These are phyloP conservation scores for Gasterosteus aculeatus DNA, from an alignment of 2,113 vertebrate genomes.

Conservation along the genomic window DNA sequence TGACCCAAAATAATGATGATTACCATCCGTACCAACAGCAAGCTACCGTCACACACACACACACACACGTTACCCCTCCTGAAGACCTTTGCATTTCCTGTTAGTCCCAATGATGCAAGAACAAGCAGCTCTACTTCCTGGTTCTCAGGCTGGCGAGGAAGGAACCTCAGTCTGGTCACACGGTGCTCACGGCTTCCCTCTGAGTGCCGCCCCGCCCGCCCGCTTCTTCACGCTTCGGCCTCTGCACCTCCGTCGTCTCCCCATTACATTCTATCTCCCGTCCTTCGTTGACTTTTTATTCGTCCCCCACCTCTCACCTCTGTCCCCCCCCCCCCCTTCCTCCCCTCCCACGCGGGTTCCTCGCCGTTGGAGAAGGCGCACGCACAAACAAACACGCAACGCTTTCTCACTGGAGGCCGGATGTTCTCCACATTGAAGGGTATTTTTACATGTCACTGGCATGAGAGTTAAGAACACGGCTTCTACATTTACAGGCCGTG, in stretches of 20 bases:
- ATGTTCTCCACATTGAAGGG: slow-evolving; percentile 70
- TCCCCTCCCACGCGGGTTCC: slow-evolving; percentile 54
- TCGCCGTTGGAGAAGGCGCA: slow-evolving; percentile 29
- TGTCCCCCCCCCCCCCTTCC: slow-evolving; percentile 49
- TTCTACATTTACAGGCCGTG: slow-evolving; percentile 71
- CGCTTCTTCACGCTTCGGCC: slow-evolving; percentile 40
- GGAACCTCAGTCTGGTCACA: slow-evolving; percentile 83
- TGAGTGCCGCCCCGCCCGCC: slow-evolving; percentile 38
- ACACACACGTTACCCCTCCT: slow-evolving; percentile 60
- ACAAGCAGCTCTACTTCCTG: slow-evolving; percentile 81
- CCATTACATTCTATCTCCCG: slow-evolving; percentile 16
- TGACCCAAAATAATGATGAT: slow-evolving; percentile 5
- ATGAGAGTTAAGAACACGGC: slow-evolving; percentile 56
- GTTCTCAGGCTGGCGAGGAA: slow-evolving; percentile 84
- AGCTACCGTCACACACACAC: slow-evolving; percentile 4
- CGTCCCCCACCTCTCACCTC: slow-evolving; percentile 35
- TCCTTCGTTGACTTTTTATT: slow-evolving; percentile 43
- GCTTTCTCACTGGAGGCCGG: slow-evolving; percentile 65
- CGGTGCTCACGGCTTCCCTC: slow-evolving; percentile 69
- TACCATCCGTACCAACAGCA: slow-evolving; percentile 26
- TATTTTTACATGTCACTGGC: slow-evolving; percentile 71
- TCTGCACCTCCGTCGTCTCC: neutral
- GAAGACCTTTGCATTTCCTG: slow-evolving; percentile 85
- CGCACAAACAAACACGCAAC: slow-evolving; percentile 37
- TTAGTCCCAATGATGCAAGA: slow-evolving; percentile 81